Base-by-base conservation (phyloP, 2,113 vertebrate genomes). In the Lepisosteus oculatus region DNA sequence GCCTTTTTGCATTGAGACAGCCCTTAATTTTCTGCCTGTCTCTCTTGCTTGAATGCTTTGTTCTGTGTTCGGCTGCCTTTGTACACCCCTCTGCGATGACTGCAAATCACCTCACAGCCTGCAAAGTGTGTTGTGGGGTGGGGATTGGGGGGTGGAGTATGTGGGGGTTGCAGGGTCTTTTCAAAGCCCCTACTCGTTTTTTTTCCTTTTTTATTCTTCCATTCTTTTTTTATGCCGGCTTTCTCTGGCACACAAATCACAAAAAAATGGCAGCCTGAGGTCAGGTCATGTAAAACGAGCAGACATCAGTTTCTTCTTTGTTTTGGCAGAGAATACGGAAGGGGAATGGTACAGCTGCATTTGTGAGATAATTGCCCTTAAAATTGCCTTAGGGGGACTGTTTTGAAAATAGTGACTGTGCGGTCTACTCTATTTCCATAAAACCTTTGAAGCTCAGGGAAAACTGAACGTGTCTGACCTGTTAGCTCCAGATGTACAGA, bases 201-300 rank as follows among this genome's bases (percentile, higher is more conserved):
- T 81, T 77, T 84, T 79, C 59, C 67, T 83, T 90, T 90, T 84
- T 80, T 80, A 79, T 80, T 78, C 56, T 77, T 83, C 71, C 59
- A 78, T 69, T 65, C 63, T 74, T 83, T 85, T 84, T 74, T 54
- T 51, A 73, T 65, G 72, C 83, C 82, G 78, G 80, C 77, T 85
- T 82, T 79, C 69, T 78, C 74, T 80, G 73, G 70, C 67, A 76
- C 74, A 85, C 80, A 89, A 85, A 89, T 87, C 72, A 86, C 77
- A 88, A 87, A 74, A 80, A 89, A 87, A 81, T 81, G 79, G 76
- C 70, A 83, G 75, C 75, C 79, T 82, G 74, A 77, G 84, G 80
- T 89, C 87, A 85, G 84, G 85, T 84, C 83, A 80, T 0, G 17
- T 85, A 88, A 88, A 88, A 90, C 69, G 82, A 88, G 78, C 71